These are phyloP conservation scores for Gymnodraco acuticeps DNA, from an alignment of 2,797 vertebrate genomes.

Conservation along the genomic window DNA sequence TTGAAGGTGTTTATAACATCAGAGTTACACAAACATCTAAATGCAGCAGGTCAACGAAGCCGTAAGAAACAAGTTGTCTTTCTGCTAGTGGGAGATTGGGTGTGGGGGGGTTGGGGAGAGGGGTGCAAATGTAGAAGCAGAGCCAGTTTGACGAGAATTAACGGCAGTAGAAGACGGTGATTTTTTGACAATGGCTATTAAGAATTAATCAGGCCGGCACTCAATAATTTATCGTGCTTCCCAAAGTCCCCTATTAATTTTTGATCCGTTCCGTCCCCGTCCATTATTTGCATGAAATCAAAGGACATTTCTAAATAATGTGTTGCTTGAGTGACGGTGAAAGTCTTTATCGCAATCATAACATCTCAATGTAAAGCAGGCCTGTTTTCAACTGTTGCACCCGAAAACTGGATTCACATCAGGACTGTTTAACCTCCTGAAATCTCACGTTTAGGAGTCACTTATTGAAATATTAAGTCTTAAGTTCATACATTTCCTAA, in stretches of 20 bases:
- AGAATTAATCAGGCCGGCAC: conserved; percentile 82
- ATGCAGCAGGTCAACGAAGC: conserved; percentile 9
- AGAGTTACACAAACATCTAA: neutral
- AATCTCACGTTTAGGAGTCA: conserved; percentile 5
- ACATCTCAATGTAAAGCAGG: conserved; percentile 10
- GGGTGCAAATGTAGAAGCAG: conserved; percentile 3
- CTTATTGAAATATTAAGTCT: conserved; percentile 11
- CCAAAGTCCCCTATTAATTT: conserved; percentile 86
- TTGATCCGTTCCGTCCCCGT: conserved; percentile 78
- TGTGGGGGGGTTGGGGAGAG: neutral
- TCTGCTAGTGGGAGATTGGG: conserved; percentile 8
- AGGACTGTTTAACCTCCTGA: conserved; percentile 21
- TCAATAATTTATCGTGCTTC: conserved; percentile 85
- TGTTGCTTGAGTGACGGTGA: conserved; percentile 69
- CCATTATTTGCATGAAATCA: conserved; percentile 85
- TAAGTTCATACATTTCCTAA: neutral
- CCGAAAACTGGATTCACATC: neutral
- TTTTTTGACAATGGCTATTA: conserved; percentile 86
- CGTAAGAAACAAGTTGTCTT: conserved; percentile 23
- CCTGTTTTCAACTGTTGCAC: conserved; percentile 25
- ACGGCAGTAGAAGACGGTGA: conserved; percentile 75
- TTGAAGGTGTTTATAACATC: neutral
- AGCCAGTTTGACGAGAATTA: conserved; percentile 79
- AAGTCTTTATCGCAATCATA: conserved; percentile 25
- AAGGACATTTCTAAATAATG: conserved; percentile 81